Base-by-base conservation (phyloP, 2,113 vertebrate genomes). In the Grallaria varia region DNA sequence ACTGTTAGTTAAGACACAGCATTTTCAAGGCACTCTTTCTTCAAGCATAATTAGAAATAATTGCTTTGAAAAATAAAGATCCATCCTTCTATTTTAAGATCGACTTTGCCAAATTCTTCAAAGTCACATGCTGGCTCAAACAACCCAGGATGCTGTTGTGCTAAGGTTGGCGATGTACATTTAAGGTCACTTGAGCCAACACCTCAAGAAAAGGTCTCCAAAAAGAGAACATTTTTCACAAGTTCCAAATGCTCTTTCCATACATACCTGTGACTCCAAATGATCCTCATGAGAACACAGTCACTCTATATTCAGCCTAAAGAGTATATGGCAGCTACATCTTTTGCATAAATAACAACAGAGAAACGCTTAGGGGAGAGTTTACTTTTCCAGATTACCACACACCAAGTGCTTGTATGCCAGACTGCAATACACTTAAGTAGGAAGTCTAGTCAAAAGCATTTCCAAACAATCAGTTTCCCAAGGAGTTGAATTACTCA, bases 361-460 rank as follows among this genome's bases (percentile, higher is more conserved):
- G 31, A 84, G 53, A 74, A 85, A 58, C 52, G 66, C 84, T 95
- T 27, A 79, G 62, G 66, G 76, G 78, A 56, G 35, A 78, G 77
- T 75, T 95, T 86, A 81, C 80, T 92, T 95, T 84, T 94, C 84
- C 37, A 75, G 76, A 96, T 96, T 95, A 85, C 94, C 93, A 96
- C 93, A 96, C 95, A 95, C 74, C 59, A 30, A 85, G 77, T 2
- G 15, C 45, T 62, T 49, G 9, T 79, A 71, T 96, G 95, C 95
- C 95, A 96, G 90, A 87, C 64, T 93, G 89, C 89, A 95, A 95
- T 72, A 89, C 64, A n/a, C 76, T 96, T 68, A 37, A 96, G 89
- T 92, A 93, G 94, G 94, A 97, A 96, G 93, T 95, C 96, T 77
- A 84, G 94, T 90, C 96, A 90, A 86, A 96, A 95, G 89, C 83